phyloP scores from a whole-genome alignment of 2,888 invertebrate genomes.

The Drosophila limbata region DNA sequence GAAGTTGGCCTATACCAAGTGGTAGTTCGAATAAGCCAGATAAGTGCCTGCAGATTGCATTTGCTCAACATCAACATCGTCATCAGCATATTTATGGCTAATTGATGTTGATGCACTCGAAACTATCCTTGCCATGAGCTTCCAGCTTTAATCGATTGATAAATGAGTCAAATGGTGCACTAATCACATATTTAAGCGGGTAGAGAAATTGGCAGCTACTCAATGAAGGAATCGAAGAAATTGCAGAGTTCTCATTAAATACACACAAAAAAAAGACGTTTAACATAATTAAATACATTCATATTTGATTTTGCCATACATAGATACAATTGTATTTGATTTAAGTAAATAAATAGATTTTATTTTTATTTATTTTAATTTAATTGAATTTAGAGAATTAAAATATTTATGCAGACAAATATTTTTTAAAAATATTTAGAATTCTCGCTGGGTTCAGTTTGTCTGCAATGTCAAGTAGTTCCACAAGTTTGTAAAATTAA shows the following conservation, averaged over 20 bases:
- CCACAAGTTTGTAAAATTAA: no score
- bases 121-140: background rate
- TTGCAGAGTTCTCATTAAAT: background rate
- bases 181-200: constrained; percentile 2
- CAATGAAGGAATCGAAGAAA: background rate
- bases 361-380: no score
- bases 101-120: constrained; percentile 39
- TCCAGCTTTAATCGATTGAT: constrained; percentile 12
- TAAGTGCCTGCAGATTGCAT: constrained; percentile 59
- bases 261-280: background rate
- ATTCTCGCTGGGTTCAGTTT: no score
- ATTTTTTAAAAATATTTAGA: no score
- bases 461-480: no score
- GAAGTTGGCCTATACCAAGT: constrained; percentile 28
- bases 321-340: no score
- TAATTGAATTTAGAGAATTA: no score
- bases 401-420: no score
- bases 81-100: constrained; percentile 46
- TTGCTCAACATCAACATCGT: constrained; percentile 2
- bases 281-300: background rate
- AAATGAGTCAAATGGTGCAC: constrained; percentile 20
- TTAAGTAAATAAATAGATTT: no score
- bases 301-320: no score
- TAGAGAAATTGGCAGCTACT: background rate
- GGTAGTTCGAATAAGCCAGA: constrained; percentile 35